A percentile compares a stretch with the other conserved stretches of the same genome.
Evolutionary conservation across 1,140 invertebrate species (phyloP).

Genomic region (Berghia stephanieae): DNA sequence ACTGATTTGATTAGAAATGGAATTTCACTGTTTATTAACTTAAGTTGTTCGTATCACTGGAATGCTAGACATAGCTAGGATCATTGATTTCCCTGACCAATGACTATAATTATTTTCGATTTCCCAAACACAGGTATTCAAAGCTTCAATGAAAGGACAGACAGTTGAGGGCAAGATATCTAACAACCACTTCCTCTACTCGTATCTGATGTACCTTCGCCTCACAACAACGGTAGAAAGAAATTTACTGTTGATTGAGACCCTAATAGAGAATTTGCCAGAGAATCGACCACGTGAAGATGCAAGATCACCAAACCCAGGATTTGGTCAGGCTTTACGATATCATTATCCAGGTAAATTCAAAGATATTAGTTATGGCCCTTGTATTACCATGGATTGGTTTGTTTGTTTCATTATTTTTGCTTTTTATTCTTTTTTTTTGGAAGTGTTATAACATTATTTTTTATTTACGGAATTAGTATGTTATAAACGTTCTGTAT

Average conservation of each 20-base stretch:
- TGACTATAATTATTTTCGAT: too few species aligned
- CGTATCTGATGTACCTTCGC: conserved; percentile 89
- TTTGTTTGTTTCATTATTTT: neutral
- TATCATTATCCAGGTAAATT: conserved; percentile 82
- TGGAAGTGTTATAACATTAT: neutral
- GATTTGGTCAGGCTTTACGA: conserved; percentile 94
- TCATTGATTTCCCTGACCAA: too few species aligned
- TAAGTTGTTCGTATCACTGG: too few species aligned
- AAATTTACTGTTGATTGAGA: conserved; percentile 84
- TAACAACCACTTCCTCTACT: conserved; percentile 81
- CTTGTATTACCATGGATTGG: neutral
- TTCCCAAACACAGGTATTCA: conserved; percentile 66
- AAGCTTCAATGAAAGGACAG: conserved; percentile 62
- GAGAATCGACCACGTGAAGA: conserved; percentile 60
- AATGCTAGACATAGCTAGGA: too few species aligned
- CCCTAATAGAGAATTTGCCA: conserved; percentile 55
- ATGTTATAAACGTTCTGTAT: too few species aligned
- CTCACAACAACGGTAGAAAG: conserved; percentile 87
- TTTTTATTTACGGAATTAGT: neutral
- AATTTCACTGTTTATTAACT: neutral
- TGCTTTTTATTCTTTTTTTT: too few species aligned
- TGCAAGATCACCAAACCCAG: conserved; percentile 80
- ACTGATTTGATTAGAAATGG: neutral
- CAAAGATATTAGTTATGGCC: neutral
- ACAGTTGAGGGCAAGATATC: conserved; percentile 66